phyloP scores from a whole-genome alignment of 2,113 vertebrate genomes.

The Chelonoidis abingdonii region DNA sequence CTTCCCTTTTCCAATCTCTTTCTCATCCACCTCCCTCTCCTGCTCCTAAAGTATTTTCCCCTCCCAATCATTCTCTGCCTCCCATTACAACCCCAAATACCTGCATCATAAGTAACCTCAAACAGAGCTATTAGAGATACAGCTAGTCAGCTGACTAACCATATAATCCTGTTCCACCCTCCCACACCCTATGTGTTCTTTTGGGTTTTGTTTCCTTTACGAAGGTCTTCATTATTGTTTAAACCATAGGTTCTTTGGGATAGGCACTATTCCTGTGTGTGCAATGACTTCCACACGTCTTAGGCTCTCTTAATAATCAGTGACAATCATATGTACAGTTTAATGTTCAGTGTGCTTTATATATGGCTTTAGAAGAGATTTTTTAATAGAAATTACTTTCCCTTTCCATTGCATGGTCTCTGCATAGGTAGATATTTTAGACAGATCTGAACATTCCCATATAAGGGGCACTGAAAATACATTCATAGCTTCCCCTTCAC shows the following conservation, averaged over 20 bases:
- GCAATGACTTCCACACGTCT: background rate
- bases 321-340: background rate
- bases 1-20: background rate
- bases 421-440: background rate
- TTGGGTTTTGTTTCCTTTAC: slow-evolving; percentile 7
- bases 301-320: background rate
- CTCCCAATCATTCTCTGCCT: background rate
- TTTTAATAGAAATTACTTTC: slow-evolving; percentile 17
- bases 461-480: background rate
- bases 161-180: background rate
- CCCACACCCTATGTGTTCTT: background rate
- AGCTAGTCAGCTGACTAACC: background rate
- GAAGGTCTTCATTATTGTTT: slow-evolving; percentile 12
- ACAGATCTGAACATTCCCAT: background rate
- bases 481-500: background rate
- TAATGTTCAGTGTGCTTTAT: background rate
- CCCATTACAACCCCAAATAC: background rate
- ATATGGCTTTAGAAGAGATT: background rate
- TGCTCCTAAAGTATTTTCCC: background rate
- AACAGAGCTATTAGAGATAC: background rate
- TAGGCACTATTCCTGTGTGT: background rate
- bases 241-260: background rate
- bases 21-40: background rate
- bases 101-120: background rate
- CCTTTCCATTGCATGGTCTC: background rate